These are phyloP conservation scores for Callosobruchus maculatus DNA, from an alignment of 2,888 invertebrate genomes.

Conservation along the genomic window DNA sequence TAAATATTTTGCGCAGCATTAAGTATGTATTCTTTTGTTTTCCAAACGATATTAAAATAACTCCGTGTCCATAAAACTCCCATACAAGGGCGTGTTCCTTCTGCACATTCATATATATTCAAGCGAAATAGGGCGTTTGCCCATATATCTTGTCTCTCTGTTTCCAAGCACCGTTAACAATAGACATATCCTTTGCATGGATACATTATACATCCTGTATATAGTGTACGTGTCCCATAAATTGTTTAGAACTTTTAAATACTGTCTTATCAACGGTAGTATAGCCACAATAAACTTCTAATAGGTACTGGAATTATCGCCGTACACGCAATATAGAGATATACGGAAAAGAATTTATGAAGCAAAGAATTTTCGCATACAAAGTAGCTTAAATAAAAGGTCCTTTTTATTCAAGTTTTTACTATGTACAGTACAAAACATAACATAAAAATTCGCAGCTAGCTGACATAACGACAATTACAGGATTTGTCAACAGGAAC, in stretches of 20 bases:
- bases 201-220: background rate
- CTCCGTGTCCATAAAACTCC: background rate
- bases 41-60: background rate
- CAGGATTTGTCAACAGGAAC: too few species aligned
- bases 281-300: slow-evolving; percentile 1
- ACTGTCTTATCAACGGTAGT: background rate
- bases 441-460: too few species aligned
- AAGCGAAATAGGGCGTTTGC: background rate
- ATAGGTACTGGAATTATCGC: background rate
- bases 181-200: background rate
- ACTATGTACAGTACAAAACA: too few species aligned
- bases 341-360: background rate
- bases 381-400: background rate
- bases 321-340: background rate
- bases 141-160: background rate
- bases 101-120: background rate
- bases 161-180: background rate
- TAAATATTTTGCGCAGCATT: background rate
- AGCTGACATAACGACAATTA: too few species aligned
- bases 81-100: background rate
- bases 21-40: background rate
- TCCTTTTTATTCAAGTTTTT: too few species aligned
- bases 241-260: slow-evolving; percentile 4
- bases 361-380: background rate
- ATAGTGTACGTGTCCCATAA: background rate